phyloP scores from a whole-genome alignment of 2,113 vertebrate genomes.

The Aptenodytes patagonicus region DNA sequence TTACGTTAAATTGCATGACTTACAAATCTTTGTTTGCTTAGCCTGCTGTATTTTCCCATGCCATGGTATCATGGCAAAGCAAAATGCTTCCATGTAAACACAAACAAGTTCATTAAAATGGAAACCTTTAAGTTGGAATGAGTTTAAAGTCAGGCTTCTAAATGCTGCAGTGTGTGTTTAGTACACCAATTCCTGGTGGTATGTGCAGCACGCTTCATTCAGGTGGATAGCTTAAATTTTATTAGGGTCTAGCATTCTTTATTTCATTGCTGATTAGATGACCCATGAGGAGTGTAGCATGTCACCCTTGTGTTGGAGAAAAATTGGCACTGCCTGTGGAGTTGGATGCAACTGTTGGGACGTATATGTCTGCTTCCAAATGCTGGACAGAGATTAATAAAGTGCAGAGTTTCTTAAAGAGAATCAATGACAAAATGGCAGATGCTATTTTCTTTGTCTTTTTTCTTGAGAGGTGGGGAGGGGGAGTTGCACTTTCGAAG shows the following conservation, averaged over 20 bases:
- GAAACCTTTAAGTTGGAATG: not conserved
- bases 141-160: not conserved
- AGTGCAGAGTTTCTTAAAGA: slow-evolving; percentile 27
- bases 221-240: slow-evolving; percentile 4
- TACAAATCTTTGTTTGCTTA: not conserved
- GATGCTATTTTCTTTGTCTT: slow-evolving; percentile 8
- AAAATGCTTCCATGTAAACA: not conserved
- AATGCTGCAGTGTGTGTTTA: not conserved
- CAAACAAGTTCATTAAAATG: not conserved
- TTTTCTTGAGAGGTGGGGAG: not conserved
- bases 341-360: slow-evolving; percentile 34
- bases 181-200: not conserved
- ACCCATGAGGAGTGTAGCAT: slow-evolving; percentile 27
- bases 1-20: not conserved
- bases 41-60: not conserved
- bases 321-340: slow-evolving; percentile 2
- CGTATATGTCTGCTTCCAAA: slow-evolving; percentile 5
- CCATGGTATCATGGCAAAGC: not conserved
- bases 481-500: not conserved
- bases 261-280: slow-evolving; percentile 56
- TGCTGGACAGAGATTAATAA: slow-evolving; percentile 52
- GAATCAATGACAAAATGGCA: slow-evolving; percentile 27
- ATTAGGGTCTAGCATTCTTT: slow-evolving; percentile 60
- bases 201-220: not conserved
- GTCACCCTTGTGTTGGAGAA: not conserved